Conservation (phyloP, 2,888 invertebrate species). For the Teleiodes luculella region DNA sequence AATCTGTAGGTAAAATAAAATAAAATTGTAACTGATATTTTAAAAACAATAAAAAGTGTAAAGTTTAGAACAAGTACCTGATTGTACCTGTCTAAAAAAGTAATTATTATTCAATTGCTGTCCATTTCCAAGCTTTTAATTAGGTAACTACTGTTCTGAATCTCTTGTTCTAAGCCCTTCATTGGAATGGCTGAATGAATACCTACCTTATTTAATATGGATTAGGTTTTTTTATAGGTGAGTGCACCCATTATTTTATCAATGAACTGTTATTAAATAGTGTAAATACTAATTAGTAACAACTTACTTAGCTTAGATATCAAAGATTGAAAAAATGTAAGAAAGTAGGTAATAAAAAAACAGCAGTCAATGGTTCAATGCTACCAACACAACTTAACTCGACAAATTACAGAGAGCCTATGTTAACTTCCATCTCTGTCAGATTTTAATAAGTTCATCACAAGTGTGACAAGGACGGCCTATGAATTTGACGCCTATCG, state of each 20-base stretch:
- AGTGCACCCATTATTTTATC: background rate
- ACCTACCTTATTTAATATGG: too few relatives aligned
- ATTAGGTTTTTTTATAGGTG: background rate
- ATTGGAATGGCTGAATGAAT: too few relatives aligned
- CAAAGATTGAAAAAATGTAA: background rate
- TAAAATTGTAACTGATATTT: background rate
- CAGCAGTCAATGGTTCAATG: conserved; percentile 10
- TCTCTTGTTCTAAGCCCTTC: too few relatives aligned
- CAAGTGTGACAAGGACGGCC: conserved; percentile 53
- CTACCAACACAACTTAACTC: conserved; percentile 10
- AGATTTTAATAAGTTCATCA: conserved; percentile 28
- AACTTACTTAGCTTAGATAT: background rate
- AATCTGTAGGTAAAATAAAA: background rate
- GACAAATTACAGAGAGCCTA: conserved; percentile 23
- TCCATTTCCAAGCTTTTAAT: too few relatives aligned
- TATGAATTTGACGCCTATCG: conserved; percentile 43
- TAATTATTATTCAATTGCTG: too few relatives aligned
- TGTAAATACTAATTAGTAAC: too few relatives aligned
- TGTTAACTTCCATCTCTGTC: conserved; percentile 38
- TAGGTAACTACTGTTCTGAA: too few relatives aligned
- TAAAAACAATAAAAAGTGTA: too few relatives aligned
- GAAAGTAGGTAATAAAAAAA: background rate
- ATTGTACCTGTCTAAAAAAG: too few relatives aligned
- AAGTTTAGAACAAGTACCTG: too few relatives aligned
- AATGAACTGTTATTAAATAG: too few relatives aligned